Conservation (phyloP, 2,888 invertebrate species). For the Schrankia costaestrigalis region DNA sequence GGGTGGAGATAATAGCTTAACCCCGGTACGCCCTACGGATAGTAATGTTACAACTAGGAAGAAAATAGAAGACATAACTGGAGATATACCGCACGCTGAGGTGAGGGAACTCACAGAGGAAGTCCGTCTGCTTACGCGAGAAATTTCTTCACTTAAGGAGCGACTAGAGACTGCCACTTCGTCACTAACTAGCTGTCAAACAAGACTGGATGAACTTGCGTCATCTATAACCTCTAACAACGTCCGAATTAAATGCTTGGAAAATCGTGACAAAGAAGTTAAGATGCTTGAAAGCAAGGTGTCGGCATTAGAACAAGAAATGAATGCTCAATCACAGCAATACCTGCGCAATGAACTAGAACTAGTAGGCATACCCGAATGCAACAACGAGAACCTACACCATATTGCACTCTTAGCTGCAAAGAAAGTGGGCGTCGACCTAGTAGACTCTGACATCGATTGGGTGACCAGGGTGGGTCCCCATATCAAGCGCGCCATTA, state of each 20-base stretch:
- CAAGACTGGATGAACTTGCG: conserved; percentile 3
- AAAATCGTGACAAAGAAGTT: conserved; percentile 1
- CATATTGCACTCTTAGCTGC: conserved; percentile 13
- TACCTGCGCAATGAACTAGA: conserved; percentile 20
- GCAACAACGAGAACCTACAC: conserved; percentile 16
- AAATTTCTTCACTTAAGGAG: conserved; percentile 4
- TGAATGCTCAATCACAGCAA: conserved; percentile 14
- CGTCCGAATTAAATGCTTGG: background rate
- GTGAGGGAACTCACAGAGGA: conserved; percentile 6
- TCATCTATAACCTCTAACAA: conserved; percentile 1
- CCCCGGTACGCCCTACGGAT: background rate
- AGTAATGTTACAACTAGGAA: background rate
- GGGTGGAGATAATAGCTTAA: conserved; percentile 1
- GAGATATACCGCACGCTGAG: background rate
- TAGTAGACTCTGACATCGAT: conserved; percentile 20
- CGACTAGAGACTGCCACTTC: conserved; percentile 5
- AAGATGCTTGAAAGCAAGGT: conserved; percentile 2
- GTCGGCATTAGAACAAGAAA: conserved; percentile 7
- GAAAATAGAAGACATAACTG: background rate
- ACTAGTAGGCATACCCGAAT: conserved; percentile 18
- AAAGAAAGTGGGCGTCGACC: conserved; percentile 14
- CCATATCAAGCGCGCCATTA: background rate
- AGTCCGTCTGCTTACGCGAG: conserved; percentile 2
- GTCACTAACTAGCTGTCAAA: conserved; percentile 4
- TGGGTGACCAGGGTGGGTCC: conserved; percentile 14